Evolutionary conservation across 2,888 invertebrate species (phyloP).

Genomic region (Tinea trinotella): DNA sequence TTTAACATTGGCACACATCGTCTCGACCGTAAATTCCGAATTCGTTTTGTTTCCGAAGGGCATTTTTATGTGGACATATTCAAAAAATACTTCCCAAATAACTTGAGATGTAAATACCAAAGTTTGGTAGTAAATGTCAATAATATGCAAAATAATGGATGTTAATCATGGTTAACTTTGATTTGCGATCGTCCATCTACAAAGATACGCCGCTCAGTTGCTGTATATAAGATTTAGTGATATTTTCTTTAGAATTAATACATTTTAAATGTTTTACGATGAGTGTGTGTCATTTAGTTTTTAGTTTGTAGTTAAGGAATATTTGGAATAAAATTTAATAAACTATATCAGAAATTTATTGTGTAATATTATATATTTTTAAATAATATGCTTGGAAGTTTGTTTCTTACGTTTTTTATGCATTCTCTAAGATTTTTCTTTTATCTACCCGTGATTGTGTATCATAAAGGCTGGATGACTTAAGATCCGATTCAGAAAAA

Average conservation of each 20-base stretch:
- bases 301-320: background rate
- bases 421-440: too few relatives aligned
- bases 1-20: conserved; percentile 67
- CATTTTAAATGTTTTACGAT: conserved; percentile 5
- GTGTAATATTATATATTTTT: too few relatives aligned
- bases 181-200: conserved; percentile 59
- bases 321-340: too few relatives aligned
- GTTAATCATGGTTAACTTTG: conserved; percentile 59
- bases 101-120: conserved; percentile 61
- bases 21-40: conserved; percentile 53
- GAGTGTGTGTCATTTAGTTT: background rate
- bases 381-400: too few relatives aligned
- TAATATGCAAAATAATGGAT: conserved; percentile 71
- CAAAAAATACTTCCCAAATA: conserved; percentile 69
- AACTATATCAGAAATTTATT: too few relatives aligned
- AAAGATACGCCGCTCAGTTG: conserved; percentile 30
- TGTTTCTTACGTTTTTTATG: too few relatives aligned
- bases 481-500: too few relatives aligned
- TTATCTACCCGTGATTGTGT: too few relatives aligned
- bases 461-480: too few relatives aligned
- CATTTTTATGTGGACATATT: conserved; percentile 62
- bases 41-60: conserved; percentile 64
- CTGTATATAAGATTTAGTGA: conserved; percentile 5
- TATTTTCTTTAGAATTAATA: conserved; percentile 1
- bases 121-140: conserved; percentile 69